A percentile compares a stretch with the other conserved stretches of the same genome.
Conservation (phyloP, 2,113 vertebrate species). For the Psettodes erumei region DNA sequence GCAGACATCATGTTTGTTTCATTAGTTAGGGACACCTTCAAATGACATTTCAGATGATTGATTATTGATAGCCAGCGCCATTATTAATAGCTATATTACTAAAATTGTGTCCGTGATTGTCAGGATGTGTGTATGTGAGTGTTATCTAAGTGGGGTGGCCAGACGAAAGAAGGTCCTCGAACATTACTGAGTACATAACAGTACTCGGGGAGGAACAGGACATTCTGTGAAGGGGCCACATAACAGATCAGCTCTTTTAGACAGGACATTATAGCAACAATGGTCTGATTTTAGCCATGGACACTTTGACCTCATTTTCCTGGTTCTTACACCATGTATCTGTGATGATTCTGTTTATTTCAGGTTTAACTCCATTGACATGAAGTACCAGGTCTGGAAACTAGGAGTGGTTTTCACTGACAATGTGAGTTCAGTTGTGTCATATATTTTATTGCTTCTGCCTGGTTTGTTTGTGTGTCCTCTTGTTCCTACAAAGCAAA, state of each 20-base stretch:
- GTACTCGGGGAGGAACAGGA: constrained; percentile 60
- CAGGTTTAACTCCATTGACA: constrained; percentile 90
- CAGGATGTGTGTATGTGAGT: background rate
- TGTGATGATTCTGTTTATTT: constrained; percentile 25
- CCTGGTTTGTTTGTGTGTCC: constrained; percentile 9
- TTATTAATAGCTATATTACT: constrained; percentile 5
- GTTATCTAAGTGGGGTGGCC: constrained; percentile 1
- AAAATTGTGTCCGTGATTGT: background rate
- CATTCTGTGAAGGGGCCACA: constrained; percentile 43
- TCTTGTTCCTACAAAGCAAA: background rate
- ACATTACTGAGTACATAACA: constrained; percentile 56
- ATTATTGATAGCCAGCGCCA: background rate
- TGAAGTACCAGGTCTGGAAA: constrained; percentile 98
- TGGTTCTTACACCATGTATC: constrained; percentile 16
- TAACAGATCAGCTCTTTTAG: constrained; percentile 15
- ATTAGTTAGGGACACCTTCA: background rate
- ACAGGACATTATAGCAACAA: constrained; percentile 28
- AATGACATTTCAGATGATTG: background rate
- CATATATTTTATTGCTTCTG: constrained; percentile 1
- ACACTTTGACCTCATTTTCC: constrained; percentile 40
- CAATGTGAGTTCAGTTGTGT: constrained; percentile 85
- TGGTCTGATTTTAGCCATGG: constrained; percentile 42
- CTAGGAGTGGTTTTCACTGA: constrained; percentile 96
- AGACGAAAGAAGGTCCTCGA: constrained; percentile 35
- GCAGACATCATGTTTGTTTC: too few relatives aligned